Evolutionary conservation across 2,113 vertebrate species (phyloP).

Genomic region (Vulpes vulpes): DNA sequence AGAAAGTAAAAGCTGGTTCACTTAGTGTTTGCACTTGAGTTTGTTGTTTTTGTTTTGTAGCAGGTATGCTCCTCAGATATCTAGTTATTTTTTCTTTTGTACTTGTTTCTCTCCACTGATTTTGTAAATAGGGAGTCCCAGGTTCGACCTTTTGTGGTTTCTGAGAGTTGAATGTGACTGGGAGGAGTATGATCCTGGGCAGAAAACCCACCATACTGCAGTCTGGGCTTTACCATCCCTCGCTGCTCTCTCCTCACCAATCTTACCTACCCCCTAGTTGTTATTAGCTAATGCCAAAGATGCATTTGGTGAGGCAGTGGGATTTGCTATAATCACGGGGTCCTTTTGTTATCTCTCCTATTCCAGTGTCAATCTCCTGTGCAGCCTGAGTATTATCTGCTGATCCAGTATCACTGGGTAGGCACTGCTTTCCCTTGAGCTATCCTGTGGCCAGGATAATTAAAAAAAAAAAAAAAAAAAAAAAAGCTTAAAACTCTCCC

Average conservation of each 20-base stretch:
- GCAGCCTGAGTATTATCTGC: background rate
- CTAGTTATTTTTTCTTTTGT: background rate
- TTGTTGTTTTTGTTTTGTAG: background rate
- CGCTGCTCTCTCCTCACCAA: background rate
- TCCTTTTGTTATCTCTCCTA: background rate
- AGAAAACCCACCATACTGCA: background rate
- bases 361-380: background rate
- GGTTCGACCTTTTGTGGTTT: background rate
- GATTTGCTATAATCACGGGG: background rate
- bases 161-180: background rate
- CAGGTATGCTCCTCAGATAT: background rate
- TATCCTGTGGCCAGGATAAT: background rate
- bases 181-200: background rate
- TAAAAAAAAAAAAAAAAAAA: background rate
- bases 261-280: background rate
- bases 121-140: background rate
- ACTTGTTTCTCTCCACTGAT: background rate
- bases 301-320: background rate
- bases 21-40: background rate
- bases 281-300: background rate
- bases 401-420: background rate
- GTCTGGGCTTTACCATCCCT: background rate
- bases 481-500: background rate
- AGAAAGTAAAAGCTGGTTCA: background rate
- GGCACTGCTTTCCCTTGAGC: background rate